Conservation (phyloP, 2,888 invertebrate genomes). For the Archips xylosteana region DNA sequence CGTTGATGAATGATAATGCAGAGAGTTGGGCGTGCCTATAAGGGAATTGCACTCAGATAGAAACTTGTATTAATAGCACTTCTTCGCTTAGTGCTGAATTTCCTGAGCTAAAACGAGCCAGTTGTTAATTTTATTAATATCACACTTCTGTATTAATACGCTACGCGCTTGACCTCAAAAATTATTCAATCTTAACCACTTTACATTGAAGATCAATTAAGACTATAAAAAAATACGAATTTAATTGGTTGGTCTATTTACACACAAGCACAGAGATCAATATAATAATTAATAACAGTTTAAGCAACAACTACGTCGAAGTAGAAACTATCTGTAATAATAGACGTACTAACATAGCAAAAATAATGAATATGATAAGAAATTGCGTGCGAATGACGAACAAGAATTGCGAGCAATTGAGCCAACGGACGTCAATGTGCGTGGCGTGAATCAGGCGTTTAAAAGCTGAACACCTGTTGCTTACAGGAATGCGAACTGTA, state of each 20-base stretch:
- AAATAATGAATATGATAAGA: conserved; percentile 40
- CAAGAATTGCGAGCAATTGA: conserved; percentile 27
- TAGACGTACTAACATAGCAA: conserved; percentile 27
- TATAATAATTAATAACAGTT: conserved; percentile 8
- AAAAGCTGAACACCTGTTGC: conserved; percentile 64
- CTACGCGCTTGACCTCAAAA: conserved; percentile 19
- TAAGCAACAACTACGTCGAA: conserved; percentile 20
- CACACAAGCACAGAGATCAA: conserved; percentile 9
- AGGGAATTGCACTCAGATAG: background rate
- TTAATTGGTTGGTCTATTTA: conserved; percentile 13
- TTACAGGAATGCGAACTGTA: conserved; percentile 47
- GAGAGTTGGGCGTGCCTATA: background rate
- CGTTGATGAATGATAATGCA: background rate
- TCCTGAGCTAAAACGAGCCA: conserved; percentile 23
- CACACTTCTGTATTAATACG: conserved; percentile 27
- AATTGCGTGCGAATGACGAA: conserved; percentile 44
- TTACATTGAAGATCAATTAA: conserved; percentile 11
- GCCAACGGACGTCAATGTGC: conserved; percentile 27
- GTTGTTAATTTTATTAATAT: conserved; percentile 18
- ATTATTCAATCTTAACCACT: conserved; percentile 9
- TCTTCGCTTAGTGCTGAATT: background rate
- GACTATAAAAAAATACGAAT: conserved; percentile 10
- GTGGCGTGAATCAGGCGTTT: conserved; percentile 50
- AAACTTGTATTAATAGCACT: background rate
- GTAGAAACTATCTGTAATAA: conserved; percentile 28